Evolutionary conservation across 2,888 invertebrate species (phyloP).

Genomic region (Thumatha senex): DNA sequence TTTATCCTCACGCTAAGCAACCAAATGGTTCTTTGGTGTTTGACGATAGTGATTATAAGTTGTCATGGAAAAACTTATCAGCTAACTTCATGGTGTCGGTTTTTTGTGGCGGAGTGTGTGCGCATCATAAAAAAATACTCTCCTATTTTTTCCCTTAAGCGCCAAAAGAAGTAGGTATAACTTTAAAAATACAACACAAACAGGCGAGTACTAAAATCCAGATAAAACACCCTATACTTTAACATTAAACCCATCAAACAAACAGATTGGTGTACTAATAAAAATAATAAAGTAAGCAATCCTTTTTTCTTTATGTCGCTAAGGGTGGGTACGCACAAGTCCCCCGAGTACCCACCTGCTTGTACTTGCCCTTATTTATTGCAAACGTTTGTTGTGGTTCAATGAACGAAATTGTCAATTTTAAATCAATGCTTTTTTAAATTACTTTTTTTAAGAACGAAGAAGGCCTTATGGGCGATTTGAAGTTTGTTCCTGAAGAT

Average conservation of each 20-base stretch:
- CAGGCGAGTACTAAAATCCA: neutral
- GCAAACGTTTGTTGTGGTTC: conserved; percentile 58
- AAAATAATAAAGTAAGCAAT: conserved; percentile 76
- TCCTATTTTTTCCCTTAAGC: too few relatives aligned
- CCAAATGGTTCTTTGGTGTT: too few relatives aligned
- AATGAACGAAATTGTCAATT: conserved; percentile 59
- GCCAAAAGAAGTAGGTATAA: too few relatives aligned
- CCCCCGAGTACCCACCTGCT: conserved; percentile 67
- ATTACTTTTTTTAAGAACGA: conserved; percentile 6
- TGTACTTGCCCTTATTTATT: conserved; percentile 66
- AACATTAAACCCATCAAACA: conserved; percentile 40
- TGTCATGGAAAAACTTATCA: too few relatives aligned
- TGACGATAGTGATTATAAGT: too few relatives aligned
- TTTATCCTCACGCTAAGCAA: too few relatives aligned
- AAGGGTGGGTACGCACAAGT: conserved; percentile 62
- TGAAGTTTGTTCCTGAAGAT: too few relatives aligned
- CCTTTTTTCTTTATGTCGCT: conserved; percentile 66
- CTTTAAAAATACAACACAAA: too few relatives aligned
- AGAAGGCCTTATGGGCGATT: too few relatives aligned
- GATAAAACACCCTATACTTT: conserved; percentile 38
- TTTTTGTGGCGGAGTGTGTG: too few relatives aligned
- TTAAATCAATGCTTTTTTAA: conserved; percentile 37
- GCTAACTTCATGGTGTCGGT: too few relatives aligned
- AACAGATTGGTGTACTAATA: conserved; percentile 64
- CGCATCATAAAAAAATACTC: too few relatives aligned